phyloP scores from a whole-genome alignment of 2,113 vertebrate genomes.

The Centropus bengalensis region DNA sequence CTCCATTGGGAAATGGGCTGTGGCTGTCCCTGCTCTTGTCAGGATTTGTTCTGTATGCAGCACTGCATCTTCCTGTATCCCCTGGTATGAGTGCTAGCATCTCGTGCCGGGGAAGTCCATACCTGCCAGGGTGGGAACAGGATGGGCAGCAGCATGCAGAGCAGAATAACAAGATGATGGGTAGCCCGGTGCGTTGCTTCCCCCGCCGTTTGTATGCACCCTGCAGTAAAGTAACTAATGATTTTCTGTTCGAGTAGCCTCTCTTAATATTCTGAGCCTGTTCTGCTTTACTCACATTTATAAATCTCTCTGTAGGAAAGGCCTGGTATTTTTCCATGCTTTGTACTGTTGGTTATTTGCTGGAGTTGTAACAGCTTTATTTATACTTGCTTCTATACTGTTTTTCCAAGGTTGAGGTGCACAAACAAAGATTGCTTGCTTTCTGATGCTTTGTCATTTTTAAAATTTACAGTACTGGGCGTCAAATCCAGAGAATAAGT shows the following conservation, averaged over 20 bases:
- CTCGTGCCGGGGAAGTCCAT: background rate
- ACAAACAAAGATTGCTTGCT: background rate
- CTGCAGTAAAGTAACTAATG: background rate
- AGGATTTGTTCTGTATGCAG: background rate
- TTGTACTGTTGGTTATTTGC: background rate
- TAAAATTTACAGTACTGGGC: accelerated
- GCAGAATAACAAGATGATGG: accelerated
- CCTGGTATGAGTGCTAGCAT: accelerated
- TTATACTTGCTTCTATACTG: accelerated
- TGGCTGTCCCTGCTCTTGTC: accelerated
- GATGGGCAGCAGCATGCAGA: background rate
- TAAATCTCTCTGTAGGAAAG: accelerated
- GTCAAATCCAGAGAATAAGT: background rate
- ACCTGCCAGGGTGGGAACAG: background rate
- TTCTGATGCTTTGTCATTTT: background rate
- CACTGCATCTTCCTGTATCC: background rate
- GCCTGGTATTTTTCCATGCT: background rate
- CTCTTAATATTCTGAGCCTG: accelerated
- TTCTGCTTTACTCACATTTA: accelerated
- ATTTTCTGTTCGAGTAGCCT: background rate
- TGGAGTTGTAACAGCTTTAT: background rate
- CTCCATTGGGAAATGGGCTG: background rate
- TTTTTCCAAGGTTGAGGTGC: background rate
- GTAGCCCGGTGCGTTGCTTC: background rate
- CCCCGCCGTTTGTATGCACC: accelerated